Percentiles rank a stretch among this genome's conserved stretches.
Conservation (phyloP, 2,888 invertebrate genomes). For the Chironomus tentans region DNA sequence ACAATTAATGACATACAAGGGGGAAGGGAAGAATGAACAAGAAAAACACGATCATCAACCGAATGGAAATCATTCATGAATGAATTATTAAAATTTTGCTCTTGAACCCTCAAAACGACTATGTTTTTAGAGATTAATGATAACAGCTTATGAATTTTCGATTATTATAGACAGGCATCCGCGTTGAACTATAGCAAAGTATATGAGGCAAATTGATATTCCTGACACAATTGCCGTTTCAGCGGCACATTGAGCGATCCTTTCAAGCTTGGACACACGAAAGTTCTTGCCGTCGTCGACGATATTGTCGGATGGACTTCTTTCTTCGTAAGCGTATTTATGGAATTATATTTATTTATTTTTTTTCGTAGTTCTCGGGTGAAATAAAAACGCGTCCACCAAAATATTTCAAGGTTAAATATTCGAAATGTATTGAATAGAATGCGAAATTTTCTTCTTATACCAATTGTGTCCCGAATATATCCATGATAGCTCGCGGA, state of each 20-base stretch:
- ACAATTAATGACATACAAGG: not conserved
- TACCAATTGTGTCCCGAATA: not conserved
- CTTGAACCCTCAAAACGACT: not conserved
- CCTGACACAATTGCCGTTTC: constrained; percentile 9
- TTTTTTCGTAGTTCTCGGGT: not conserved
- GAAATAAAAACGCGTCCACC: not conserved
- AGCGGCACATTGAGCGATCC: not conserved
- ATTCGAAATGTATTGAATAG: not conserved
- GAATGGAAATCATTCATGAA: not conserved
- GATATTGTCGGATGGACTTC: not conserved
- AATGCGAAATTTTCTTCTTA: not conserved
- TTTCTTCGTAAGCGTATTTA: not conserved
- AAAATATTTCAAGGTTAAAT: constrained; percentile 12
- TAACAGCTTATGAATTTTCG: constrained; percentile 6
- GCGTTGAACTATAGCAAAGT: not conserved
- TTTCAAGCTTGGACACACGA: not conserved
- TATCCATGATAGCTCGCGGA: constrained; percentile 7
- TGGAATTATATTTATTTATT: not conserved
- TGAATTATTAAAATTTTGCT: not conserved
- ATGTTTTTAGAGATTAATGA: constrained; percentile 2
- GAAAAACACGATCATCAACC: not conserved
- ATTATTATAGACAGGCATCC: not conserved
- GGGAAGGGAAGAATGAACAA: no score
- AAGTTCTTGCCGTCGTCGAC: not conserved
- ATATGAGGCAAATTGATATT: not conserved